Evolutionary conservation across 2,113 vertebrate species (phyloP), one percentile per base, ranked within the genome.

Genomic region (Panurus biarmicus): DNA sequence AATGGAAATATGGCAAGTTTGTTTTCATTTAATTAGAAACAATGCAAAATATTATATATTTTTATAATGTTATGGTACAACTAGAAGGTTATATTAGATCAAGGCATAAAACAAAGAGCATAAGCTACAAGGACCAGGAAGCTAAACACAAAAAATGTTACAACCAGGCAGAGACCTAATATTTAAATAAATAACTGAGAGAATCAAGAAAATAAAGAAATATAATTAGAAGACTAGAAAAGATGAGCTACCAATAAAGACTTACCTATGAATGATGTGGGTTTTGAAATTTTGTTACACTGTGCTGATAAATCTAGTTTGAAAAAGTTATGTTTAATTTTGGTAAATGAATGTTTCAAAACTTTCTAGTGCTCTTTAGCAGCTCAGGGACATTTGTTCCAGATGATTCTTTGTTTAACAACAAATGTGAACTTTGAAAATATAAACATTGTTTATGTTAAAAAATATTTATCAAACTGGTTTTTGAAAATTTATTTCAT

Each of bases 401-500:
- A 73, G 33, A 14, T 31, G 5, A 64, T 48, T 21, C 44, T 79
- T 69, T 3, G 2, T 69, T 92, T 73, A 79, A 80, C 14, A 69
- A 44, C 4, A 65, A 86, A 83, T 0, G 2, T 33, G 29, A 72
- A 70, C 28, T 48, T 94, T n/a, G 62, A 76, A 44, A 69, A 57
- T 21, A 35, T 3, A 20, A n/a, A 18, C 15, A 9, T 42, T 40
- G 11, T 40, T 81, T 76, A 21, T 91, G 74, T 93, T 54, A 11
- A 57, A 77, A 92, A 69, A 29, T 44, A 17, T 42, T 77, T 36
- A 56, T 42, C 26, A 3, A 73, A 57, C 16, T 36, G 3, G 0
- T 36, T 71, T 89, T 87, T 66, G 3, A 76, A 90, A 92, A 62
- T 29, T 36, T 74, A 38, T 85, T 93, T 92, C 11, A 42, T 6